Base-by-base conservation (phyloP, 92 coral and sea anemone species). In the Umimayanthus chanpuru region DNA sequence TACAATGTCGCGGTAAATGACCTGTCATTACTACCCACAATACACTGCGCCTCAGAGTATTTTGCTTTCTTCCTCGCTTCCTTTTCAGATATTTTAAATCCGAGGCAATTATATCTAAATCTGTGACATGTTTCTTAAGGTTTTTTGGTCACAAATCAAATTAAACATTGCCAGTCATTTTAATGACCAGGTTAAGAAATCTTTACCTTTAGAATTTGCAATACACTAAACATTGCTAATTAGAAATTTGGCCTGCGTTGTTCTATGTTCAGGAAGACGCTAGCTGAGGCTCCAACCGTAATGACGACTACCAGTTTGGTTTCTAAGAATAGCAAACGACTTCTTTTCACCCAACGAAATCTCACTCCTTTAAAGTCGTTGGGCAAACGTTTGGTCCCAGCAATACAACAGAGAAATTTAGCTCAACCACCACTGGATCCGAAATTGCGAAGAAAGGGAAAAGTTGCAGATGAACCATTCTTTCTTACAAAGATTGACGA, bases 401-500 rank as follows among this genome's bases (percentile, higher is more conserved):
- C 47, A 20, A 61, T 81, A 23, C 85, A 61, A 81, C 85, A 81
- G 72, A 81, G 85, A 18, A 55, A 72, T 32, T 61, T 81, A 38
- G 50, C 85, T 38, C 53, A 18, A 40, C 32, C 85, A 44, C 43
- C 56, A 32, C 3, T 10, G 85, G 36, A 12, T 61, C 72, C 29
- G 56, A 44, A 81, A 18, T 10, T 36, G 32, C 43, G 70, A 58
- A 58, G 85, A 58, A 81, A 81, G 73, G 61, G 73, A 30, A 44
- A 81, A 61, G 30, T 36, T 28, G 44, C 85, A 58, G 85, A 61
- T 5, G 85, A 61, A 58, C 85, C 85, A 16, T 81, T 58, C n/a
- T 61, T 81, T 58, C 85, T 81, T 20, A 81, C 49, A 21, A 81
- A 81, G 55, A 40, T 81, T 30, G 85, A 81, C 25, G 85, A 81